These are phyloP conservation scores for Carabus problematicus DNA, from an alignment of 2,888 invertebrate genomes.

Conservation along the genomic window DNA sequence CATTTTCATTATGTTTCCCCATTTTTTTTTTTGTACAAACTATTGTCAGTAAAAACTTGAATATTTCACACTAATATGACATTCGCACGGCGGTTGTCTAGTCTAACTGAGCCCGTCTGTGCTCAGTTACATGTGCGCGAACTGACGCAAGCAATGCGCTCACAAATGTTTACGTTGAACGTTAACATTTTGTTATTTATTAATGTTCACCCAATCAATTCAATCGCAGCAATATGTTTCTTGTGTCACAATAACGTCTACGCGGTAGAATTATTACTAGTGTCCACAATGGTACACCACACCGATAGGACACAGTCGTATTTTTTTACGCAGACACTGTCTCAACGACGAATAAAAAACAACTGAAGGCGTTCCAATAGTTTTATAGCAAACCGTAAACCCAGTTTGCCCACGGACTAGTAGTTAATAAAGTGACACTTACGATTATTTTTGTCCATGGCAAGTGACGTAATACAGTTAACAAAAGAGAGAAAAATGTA, in stretches of 20 bases:
- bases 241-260: no score
- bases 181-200: neutral
- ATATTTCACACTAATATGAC: constrained; percentile 6
- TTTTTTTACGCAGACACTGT: no score
- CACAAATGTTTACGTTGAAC: constrained; percentile 21
- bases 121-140: constrained; percentile 22
- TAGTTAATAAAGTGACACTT: constrained; percentile 25
- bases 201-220: neutral
- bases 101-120: constrained; percentile 21
- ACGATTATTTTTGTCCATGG: constrained; percentile 31
- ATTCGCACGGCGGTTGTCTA: constrained; percentile 24
- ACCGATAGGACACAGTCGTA: no score
- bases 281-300: no score
- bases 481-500: constrained; percentile 29
- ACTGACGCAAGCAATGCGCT: constrained; percentile 16
- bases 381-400: constrained; percentile 26
- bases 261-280: no score
- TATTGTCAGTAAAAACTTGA: neutral
- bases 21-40: constrained; percentile 11
- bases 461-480: constrained; percentile 26
- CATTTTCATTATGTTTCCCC: constrained; percentile 24
- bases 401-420: constrained; percentile 29
- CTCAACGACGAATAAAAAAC: no score
- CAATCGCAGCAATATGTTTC: no score
- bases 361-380: constrained; percentile 22